phyloP scores from a whole-genome alignment of 1,140 invertebrate species.

The Whitmania pigra region DNA sequence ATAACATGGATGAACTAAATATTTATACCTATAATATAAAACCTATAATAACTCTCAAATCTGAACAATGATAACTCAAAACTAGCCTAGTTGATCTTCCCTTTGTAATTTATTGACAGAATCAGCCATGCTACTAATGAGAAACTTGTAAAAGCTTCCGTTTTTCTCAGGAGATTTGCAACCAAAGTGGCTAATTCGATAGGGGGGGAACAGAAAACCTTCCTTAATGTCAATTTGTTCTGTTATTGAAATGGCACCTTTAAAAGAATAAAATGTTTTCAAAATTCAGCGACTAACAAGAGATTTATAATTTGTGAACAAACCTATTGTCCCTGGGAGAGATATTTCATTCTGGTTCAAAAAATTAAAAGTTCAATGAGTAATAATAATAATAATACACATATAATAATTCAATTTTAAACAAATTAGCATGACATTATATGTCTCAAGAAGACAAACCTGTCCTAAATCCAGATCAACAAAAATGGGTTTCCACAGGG shows the following conservation, averaged over 20 bases:
- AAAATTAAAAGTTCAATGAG: not conserved
- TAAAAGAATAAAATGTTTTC: not conserved
- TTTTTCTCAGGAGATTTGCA: slow-evolving; percentile 67
- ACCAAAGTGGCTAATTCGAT: slow-evolving; percentile 85
- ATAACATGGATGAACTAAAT: too few species aligned
- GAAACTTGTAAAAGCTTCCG: slow-evolving; percentile 66
- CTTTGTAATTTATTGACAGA: slow-evolving; percentile 71
- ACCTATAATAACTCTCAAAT: not conserved
- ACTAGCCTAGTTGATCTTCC: slow-evolving; percentile 47
- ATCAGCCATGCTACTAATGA: slow-evolving; percentile 65
- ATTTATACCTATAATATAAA: not conserved
- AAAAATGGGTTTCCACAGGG: slow-evolving; percentile 66
- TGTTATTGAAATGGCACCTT: slow-evolving; percentile 23
- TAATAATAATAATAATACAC: not conserved
- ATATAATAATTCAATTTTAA: not conserved
- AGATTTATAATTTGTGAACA: not conserved
- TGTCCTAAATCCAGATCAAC: slow-evolving; percentile 95
- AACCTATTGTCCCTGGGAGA: slow-evolving; percentile 5
- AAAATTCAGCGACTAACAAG: not conserved
- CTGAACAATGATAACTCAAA: not conserved
- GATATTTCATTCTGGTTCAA: slow-evolving; percentile 8
- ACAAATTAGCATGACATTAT: not conserved
- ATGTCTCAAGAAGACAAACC: slow-evolving; percentile 48
- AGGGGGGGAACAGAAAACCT: slow-evolving; percentile 59
- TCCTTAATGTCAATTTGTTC: slow-evolving; percentile 78